Conservation (phyloP, 1,140 invertebrate species). For the Drosophila oshimai region DNA sequence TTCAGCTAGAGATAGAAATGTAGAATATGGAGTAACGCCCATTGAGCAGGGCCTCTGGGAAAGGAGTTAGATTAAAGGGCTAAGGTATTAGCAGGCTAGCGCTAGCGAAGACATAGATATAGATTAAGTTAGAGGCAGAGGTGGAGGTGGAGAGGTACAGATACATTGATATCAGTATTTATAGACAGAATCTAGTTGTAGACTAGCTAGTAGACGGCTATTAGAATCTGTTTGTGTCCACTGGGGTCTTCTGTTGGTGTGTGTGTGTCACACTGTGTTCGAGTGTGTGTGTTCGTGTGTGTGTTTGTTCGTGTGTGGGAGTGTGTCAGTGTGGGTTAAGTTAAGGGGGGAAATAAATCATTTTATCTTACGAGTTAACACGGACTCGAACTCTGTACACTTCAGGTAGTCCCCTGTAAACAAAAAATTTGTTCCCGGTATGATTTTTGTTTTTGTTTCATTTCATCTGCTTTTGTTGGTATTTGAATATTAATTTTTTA, state of each 20-base stretch:
- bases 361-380: constrained; percentile 88
- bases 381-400: constrained; percentile 90
- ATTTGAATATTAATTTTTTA: constrained; percentile 15
- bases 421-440: constrained; percentile 85
- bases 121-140: background rate
- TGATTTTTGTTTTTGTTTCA: constrained; percentile 77
- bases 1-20: background rate
- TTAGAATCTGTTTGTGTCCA: constrained; percentile 37
- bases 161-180: constrained; percentile 39
- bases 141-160: constrained; percentile 3
- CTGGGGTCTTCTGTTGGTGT: constrained; percentile 8
- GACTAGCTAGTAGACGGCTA: constrained; percentile 41
- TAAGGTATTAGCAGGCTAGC: background rate
- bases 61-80: background rate
- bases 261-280: constrained; percentile 11
- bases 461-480: constrained; percentile 49
- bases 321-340: constrained; percentile 47
- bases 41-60: background rate
- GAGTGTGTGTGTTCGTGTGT: constrained; percentile 17
- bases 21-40: too few relatives aligned
- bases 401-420: constrained; percentile 89
- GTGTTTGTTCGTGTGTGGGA: constrained; percentile 7
- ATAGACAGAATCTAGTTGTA: constrained; percentile 36
- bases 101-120: constrained; percentile 6
- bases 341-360: constrained; percentile 69